Evolutionary conservation across 2,113 vertebrate species (phyloP), one percentile per base, ranked within the genome.

Genomic region (Garra rufa): DNA sequence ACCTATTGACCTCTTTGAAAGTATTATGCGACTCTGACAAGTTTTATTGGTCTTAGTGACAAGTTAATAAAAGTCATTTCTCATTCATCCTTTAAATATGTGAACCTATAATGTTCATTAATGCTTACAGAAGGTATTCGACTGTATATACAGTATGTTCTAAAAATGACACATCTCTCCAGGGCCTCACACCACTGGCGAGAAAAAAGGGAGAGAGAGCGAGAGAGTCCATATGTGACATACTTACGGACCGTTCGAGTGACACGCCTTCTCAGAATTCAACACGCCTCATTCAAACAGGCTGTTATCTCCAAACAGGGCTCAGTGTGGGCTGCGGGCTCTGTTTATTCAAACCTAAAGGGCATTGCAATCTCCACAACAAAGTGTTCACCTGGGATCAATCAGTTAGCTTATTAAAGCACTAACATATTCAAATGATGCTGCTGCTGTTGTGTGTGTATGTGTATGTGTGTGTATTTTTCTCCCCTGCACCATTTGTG

Each of bases 331-430:
- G 76, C 38, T 84, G 79, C 5, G 52, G 70, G 73, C 63, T 83
- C 81, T 88, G 87, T 89, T 89, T 89, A 87, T 89, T 82, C 81
- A 89, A 89, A 82, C 82, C 85, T 88, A 88, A 89, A 88, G 89
- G 87, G 81, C 83, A 87, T 83, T 82, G 86, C 83, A 88, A 86
- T 87, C 87, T 88, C 82, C 84, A 87, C 86, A 87, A 84, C 84
- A 86, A 84, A 90, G 85, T 87, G 83, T 87, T 90, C 87, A 90
- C 86, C 87, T 89, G 89, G 89, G 84, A 89, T 90, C 88, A 88
- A 89, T 90, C 88, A 89, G 86, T 88, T 87, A 86, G 86, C 83
- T 87, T 90, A 88, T 89, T 90, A 90, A 90, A 90, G 84, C 77
- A 86, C 84, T 87, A 86, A 88, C 82, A 89, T 86, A 87, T 90